Evolutionary conservation across 2,113 vertebrate genomes (phyloP).

Genomic region (Hymenochirus boettgeri): DNA sequence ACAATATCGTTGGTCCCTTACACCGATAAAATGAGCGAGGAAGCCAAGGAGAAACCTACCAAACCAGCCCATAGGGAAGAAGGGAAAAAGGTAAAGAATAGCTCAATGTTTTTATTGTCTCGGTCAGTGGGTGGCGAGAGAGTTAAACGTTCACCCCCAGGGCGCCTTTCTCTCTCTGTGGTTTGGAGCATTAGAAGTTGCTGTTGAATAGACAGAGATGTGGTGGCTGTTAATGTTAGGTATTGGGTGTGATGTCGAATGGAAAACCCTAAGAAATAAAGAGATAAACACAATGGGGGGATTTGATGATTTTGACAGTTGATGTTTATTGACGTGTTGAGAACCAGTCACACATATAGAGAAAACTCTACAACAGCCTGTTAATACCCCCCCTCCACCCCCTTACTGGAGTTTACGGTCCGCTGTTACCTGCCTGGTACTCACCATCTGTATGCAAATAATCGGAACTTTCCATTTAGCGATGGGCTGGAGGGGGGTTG

Average conservation of each 20-base stretch:
- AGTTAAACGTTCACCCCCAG: neutral
- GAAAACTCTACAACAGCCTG: no score
- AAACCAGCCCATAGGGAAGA: slow-evolving; percentile 92
- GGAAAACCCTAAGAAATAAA: no score
- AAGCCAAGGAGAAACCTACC: slow-evolving; percentile 86
- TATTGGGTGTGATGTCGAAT: slow-evolving; percentile 69
- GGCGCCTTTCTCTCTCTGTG: neutral
- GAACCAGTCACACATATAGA: no score
- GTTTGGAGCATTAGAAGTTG: slow-evolving; percentile 45
- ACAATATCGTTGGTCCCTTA: slow-evolving; percentile 65
- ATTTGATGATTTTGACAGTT: no score
- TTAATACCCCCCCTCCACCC: no score
- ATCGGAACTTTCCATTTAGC: no score
- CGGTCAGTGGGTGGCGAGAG: slow-evolving; percentile 31
- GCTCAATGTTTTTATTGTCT: slow-evolving; percentile 50
- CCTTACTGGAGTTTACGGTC: neutral
- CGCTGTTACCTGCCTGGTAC: neutral
- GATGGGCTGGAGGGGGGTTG: no score
- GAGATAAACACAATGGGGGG: no score
- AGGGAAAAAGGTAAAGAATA: slow-evolving; percentile 88
- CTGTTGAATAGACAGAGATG: slow-evolving; percentile 50
- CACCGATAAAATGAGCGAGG: slow-evolving; percentile 88
- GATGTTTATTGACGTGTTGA: no score
- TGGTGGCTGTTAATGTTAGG: slow-evolving; percentile 55
- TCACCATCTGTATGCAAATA: neutral